phyloP scores from a whole-genome alignment of 1,140 invertebrate species.

The Babylonia areolata region DNA sequence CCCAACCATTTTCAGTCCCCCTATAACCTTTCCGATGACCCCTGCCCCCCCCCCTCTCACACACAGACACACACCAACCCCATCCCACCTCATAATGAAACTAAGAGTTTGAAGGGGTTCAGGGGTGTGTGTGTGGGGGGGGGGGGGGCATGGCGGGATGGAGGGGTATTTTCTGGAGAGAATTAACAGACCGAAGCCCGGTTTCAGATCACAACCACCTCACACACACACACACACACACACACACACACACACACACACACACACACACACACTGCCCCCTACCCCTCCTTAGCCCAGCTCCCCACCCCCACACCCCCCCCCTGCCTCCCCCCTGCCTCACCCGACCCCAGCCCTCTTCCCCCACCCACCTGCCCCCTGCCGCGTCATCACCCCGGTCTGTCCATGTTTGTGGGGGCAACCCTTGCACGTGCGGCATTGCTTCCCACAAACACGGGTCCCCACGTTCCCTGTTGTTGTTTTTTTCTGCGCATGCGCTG shows the following conservation, averaged over 20 bases:
- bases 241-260: constrained; percentile 2
- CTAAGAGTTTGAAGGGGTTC: too few species aligned
- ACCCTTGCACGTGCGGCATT: neutral
- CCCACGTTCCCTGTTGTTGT: neutral
- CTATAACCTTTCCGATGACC: too few species aligned
- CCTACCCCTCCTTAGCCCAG: neutral
- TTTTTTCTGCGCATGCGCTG: constrained; percentile 11
- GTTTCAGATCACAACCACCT: too few species aligned
- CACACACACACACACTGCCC: too few species aligned
- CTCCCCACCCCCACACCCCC: neutral
- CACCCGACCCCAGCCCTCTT: neutral
- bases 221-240: constrained; percentile 27
- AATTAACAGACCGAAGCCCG: too few species aligned
- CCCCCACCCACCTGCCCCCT: neutral
- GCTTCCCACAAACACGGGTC: constrained; percentile 18
- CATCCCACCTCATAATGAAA: too few species aligned
- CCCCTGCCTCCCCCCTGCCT: neutral
- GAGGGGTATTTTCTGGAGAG: too few species aligned
- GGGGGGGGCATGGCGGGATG: too few species aligned
- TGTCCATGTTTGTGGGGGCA: neutral
- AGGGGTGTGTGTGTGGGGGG: too few species aligned
- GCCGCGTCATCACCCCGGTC: neutral
- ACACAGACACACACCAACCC: too few species aligned
- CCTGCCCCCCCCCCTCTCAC: too few species aligned
- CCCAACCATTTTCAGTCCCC: too few species aligned